Conservation (phyloP, 2,797 vertebrate species). For the Propithecus deckenii region DNA sequence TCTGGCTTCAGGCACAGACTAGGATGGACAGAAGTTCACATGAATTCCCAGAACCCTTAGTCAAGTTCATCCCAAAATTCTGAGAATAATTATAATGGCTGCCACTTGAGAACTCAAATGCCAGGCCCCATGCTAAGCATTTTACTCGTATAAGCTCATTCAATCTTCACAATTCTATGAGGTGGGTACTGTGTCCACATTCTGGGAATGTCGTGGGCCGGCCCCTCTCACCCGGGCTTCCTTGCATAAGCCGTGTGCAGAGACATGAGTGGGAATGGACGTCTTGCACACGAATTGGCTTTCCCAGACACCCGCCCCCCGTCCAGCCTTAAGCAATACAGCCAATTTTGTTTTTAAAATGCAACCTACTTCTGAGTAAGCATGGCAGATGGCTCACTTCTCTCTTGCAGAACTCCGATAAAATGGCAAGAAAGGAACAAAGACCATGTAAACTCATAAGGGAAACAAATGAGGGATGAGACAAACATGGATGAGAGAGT, state of each 20-base stretch:
- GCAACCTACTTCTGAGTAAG: neutral
- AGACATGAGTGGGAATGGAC: rapidly evolving
- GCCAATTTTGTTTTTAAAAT: neutral
- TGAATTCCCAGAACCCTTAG: neutral
- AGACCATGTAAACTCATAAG: neutral
- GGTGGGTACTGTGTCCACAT: too few species aligned
- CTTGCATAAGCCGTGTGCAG: rapidly evolving
- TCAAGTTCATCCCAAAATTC: neutral
- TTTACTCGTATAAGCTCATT: neutral
- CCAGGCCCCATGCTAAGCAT: neutral
- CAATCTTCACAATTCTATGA: neutral
- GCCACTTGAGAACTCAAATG: neutral
- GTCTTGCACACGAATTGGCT: neutral
- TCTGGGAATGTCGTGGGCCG: neutral
- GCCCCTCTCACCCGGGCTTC: neutral
- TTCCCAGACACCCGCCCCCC: neutral
- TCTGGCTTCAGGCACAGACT: neutral
- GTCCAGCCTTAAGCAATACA: neutral
- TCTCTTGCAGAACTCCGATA: neutral
- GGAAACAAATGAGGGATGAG: neutral
- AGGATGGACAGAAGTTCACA: neutral
- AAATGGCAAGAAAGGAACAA: neutral
- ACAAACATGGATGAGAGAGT: neutral
- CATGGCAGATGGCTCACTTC: neutral
- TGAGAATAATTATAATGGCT: neutral